Base-by-base conservation (phyloP, 1,140 invertebrate species). In the Drosophila sp. region DNA sequence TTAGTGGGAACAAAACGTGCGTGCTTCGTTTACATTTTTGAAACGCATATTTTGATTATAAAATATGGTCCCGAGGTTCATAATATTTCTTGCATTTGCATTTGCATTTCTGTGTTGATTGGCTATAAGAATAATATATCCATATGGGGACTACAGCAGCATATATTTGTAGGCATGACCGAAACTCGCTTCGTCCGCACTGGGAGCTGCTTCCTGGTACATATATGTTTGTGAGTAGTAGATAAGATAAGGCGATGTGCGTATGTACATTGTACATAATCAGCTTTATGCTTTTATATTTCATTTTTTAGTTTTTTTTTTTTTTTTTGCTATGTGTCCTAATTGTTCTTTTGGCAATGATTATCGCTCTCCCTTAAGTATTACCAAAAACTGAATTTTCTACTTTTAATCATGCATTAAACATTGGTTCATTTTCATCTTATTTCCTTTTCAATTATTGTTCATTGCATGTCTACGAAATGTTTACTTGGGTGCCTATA, bases 31-130 rank as follows among this genome's bases (percentile, higher is more conserved):
- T 61, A 57, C 11, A 36, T 53, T 53, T 53, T 18, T 91, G 90
- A 91, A 91, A 91, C 90, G 86, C 90, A 91, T 91, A 91, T 91
- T 91, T 91, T 91, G 89, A 90, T 91, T 91, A 80, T 89, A 91
- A 91, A 91, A 91, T 91, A 91, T 91, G 90, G 90, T 91, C 90
- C 90, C 90, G 83, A 89, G 83, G 83, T 89, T 89, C 72, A 79
- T 74, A 76, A 82, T 87, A 76, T 78, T 81, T 87, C 57, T 71
- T 59, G 73, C 36, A 46, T 64, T 67, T 80, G 38, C 50, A 36
- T 7, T 50, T 53, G 50, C 45, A 57, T 57, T 66, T 64, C 34
- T 64, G 53, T 58, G 59, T 58, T 65, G 27, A 40, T 70, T 72
- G 64, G 63, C 54, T 72, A 59, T 54, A 46, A 72, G 63, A 72